Conservation (phyloP, 2,888 invertebrate genomes). For the Tipula unca region DNA sequence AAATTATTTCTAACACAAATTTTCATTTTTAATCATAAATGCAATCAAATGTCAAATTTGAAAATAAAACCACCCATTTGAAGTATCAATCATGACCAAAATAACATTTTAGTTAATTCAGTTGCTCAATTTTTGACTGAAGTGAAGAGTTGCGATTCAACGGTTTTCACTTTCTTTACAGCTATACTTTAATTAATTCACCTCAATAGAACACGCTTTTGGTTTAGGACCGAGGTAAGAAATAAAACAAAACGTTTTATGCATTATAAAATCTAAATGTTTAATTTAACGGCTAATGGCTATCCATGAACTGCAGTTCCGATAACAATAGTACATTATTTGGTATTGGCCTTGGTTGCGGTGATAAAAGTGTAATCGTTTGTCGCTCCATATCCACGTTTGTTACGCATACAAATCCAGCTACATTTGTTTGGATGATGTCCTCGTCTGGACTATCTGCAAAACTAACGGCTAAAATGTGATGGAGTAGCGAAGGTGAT, state of each 20-base stretch:
- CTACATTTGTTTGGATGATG: conserved; percentile 76
- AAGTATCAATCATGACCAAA: too few relatives aligned
- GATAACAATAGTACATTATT: conserved; percentile 78
- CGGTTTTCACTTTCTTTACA: too few relatives aligned
- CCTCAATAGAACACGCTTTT: too few relatives aligned
- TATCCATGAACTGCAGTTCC: conserved; percentile 93
- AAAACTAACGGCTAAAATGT: conserved; percentile 82
- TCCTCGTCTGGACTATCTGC: conserved; percentile 75
- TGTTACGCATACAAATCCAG: conserved; percentile 90
- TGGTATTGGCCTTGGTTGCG: conserved; percentile 88
- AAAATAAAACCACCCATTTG: too few relatives aligned
- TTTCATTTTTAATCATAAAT: too few relatives aligned
- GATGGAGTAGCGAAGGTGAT: conserved; percentile 70
- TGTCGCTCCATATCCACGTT: conserved; percentile 84
- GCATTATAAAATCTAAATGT: not conserved
- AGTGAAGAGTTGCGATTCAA: too few relatives aligned
- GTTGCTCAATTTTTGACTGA: too few relatives aligned
- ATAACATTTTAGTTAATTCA: too few relatives aligned
- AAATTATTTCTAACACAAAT: too few relatives aligned
- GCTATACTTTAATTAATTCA: too few relatives aligned
- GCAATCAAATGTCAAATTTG: too few relatives aligned
- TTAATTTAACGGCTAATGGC: conserved; percentile 46
- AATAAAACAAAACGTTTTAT: not conserved
- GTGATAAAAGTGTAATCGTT: conserved; percentile 80
- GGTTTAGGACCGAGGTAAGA: too few relatives aligned